Percentiles rank a stretch among this genome's conserved stretches.
Evolutionary conservation across 1,140 invertebrate species (phyloP).

Genomic region (Drosophila rhopaloa): DNA sequence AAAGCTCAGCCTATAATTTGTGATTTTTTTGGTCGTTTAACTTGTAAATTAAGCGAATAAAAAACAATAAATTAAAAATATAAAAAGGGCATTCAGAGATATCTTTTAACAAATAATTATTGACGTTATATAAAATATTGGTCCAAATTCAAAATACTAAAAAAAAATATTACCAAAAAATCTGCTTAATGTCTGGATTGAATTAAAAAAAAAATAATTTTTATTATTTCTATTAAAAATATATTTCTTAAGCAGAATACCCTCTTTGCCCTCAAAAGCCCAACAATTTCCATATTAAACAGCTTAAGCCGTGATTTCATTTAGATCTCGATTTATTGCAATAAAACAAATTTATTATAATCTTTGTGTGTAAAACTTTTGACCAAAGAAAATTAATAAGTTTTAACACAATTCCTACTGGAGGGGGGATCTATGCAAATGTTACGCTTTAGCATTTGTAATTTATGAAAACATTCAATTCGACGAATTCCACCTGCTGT

Average conservation of each 20-base stretch:
- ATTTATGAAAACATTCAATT: slow-evolving; percentile 63
- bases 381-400: slow-evolving; percentile 59
- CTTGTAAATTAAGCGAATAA: slow-evolving; percentile 39
- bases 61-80: slow-evolving; percentile 9
- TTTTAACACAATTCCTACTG: slow-evolving; percentile 69
- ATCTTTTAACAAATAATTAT: too few species aligned
- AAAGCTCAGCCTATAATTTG: slow-evolving; percentile 62
- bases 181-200: too few species aligned
- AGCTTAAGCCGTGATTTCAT: slow-evolving; percentile 53
- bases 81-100: slow-evolving; percentile 14
- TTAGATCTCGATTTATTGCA: slow-evolving; percentile 71
- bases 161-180: background rate
- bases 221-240: background rate
- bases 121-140: too few species aligned
- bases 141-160: background rate
- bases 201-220: too few species aligned
- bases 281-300: slow-evolving; percentile 52
- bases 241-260: background rate
- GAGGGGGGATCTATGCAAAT: slow-evolving; percentile 57
- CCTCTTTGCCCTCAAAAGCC: background rate
- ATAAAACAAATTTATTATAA: slow-evolving; percentile 72
- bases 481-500: slow-evolving; percentile 74
- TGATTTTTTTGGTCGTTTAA: slow-evolving; percentile 38
- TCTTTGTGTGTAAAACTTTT: slow-evolving; percentile 42
- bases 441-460: slow-evolving; percentile 54